These are phyloP conservation scores for Chironex yamaguchii DNA, from an alignment of 30 jellyfish, hydroid and myxozoan genomes.

Conservation along the genomic window DNA sequence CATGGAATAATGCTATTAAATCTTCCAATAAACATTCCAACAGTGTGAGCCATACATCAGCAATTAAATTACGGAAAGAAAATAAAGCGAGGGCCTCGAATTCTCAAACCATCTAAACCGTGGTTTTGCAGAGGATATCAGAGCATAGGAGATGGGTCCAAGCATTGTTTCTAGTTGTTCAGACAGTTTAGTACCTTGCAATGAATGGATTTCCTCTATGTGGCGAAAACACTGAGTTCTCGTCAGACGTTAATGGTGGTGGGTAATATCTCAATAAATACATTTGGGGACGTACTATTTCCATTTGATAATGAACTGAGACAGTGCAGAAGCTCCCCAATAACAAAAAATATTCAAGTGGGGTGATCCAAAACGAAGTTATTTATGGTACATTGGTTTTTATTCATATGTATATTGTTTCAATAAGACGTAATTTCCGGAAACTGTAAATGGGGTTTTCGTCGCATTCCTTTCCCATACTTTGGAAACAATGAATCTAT, in stretches of 20 bases:
- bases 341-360: constrained; percentile 19
- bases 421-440: too few species aligned
- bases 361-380: constrained; percentile 39
- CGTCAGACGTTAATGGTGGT: constrained; percentile 4
- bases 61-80: not conserved
- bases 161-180: not conserved
- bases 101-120: not conserved
- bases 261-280: constrained; percentile 32
- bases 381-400: too few species aligned
- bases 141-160: not conserved
- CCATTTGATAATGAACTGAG: not conserved
- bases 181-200: not conserved
- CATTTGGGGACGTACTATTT: constrained; percentile 14
- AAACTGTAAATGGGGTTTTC: too few species aligned
- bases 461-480: too few species aligned
- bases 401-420: too few species aligned
- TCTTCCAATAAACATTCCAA: not conserved
- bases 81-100: not conserved
- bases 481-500: too few species aligned
- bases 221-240: not conserved
- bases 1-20: not conserved
- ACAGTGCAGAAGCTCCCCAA: constrained; percentile 5
- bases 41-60: not conserved
- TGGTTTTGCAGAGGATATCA: not conserved
- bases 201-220: not conserved